phyloP scores from a whole-genome alignment of 2,888 invertebrate genomes.

The Pristionchus arcanus region DNA sequence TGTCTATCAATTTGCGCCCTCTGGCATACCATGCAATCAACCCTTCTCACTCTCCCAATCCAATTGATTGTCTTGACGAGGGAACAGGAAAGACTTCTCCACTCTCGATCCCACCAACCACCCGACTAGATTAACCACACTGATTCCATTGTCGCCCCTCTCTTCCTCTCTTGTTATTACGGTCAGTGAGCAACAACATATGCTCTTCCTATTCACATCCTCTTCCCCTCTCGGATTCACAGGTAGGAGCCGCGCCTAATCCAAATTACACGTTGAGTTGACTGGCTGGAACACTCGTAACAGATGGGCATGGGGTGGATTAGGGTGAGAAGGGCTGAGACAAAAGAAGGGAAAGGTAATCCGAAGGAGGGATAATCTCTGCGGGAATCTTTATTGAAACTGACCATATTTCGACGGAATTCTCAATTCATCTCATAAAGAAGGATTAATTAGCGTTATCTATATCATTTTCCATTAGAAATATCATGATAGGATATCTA shows the following conservation, averaged over 20 bases:
- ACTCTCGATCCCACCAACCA: neutral
- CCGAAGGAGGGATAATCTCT: neutral
- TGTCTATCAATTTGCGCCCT: conserved; percentile 40
- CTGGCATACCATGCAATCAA: conserved; percentile 33
- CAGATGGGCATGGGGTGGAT: conserved; percentile 40
- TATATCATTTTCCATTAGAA: neutral
- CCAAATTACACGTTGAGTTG: conserved; percentile 51
- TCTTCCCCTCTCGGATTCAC: conserved; percentile 37
- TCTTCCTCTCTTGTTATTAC: conserved; percentile 38
- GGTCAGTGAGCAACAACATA: conserved; percentile 55
- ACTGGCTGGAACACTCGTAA: conserved; percentile 31
- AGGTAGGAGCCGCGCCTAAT: conserved; percentile 51
- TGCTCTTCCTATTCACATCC: conserved; percentile 31
- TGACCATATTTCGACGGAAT: too few relatives aligned
- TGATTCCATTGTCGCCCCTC: conserved; percentile 26
- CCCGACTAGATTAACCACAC: neutral
- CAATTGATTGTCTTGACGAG: conserved; percentile 42
- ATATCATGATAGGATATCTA: too few relatives aligned
- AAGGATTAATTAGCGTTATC: too few relatives aligned
- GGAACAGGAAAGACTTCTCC: conserved; percentile 45
- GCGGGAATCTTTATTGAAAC: too few relatives aligned
- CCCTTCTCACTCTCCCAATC: conserved; percentile 9
- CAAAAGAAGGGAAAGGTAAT: neutral
- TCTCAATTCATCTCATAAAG: too few relatives aligned
- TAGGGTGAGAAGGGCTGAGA: neutral